phyloP scores from a whole-genome alignment of 2,888 invertebrate genomes.

The Brenthis daphne region DNA sequence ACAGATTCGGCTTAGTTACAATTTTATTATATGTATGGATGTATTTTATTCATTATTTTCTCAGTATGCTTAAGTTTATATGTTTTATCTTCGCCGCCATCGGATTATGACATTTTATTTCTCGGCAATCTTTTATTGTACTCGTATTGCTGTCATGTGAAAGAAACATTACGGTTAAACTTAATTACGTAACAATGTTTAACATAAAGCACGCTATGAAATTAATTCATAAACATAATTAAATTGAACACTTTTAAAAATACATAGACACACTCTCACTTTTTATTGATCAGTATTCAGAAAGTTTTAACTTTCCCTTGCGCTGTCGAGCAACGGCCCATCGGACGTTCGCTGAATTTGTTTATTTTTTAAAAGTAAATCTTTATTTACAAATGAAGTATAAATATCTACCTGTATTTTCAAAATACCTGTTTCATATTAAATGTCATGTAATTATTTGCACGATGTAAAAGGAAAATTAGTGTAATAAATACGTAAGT shows the following conservation, averaged over 20 bases:
- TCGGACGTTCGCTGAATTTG: constrained; percentile 44
- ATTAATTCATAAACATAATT: constrained; percentile 49
- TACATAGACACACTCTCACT: constrained; percentile 61
- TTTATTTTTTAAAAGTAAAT: constrained; percentile 36
- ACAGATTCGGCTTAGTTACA: too few species aligned
- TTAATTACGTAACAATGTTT: constrained; percentile 39
- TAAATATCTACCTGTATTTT: too few species aligned
- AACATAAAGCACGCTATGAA: constrained; percentile 39
- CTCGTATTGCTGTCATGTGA: constrained; percentile 2
- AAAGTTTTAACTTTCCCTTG: constrained; percentile 67
- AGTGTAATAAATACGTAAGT: too few species aligned
- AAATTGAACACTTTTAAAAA: constrained; percentile 53
- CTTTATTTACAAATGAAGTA: too few species aligned
- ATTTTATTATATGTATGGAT: too few species aligned
- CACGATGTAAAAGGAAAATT: too few species aligned
- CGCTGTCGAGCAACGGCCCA: constrained; percentile 44
- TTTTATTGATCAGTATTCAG: constrained; percentile 74
- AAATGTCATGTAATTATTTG: too few species aligned
- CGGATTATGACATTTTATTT: constrained; percentile 9
- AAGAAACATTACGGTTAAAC: constrained; percentile 3
- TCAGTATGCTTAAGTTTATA: background rate
- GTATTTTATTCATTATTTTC: background rate
- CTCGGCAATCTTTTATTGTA: background rate
- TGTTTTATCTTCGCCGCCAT: constrained; percentile 1
- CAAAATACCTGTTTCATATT: too few species aligned